phyloP scores from a whole-genome alignment of 2,113 vertebrate species.

The Nymphicus hollandicus region DNA sequence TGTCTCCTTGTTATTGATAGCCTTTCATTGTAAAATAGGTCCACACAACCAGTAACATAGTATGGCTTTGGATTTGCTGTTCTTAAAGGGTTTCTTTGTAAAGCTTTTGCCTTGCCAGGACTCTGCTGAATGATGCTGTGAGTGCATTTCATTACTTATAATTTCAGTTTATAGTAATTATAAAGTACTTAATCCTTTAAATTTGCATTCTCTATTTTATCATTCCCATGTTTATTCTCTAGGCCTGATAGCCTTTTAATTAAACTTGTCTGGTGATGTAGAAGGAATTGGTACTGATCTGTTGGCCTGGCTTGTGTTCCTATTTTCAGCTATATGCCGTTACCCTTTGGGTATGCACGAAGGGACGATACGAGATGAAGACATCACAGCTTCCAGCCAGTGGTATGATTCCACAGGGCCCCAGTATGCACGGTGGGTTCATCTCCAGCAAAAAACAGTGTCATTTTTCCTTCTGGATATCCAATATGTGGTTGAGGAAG shows the following conservation, averaged over 20 bases:
- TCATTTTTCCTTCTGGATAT: background rate
- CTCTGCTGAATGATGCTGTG: background rate
- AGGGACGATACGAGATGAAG: slow-evolving; percentile 81
- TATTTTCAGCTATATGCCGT: slow-evolving; percentile 79
- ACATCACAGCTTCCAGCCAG: slow-evolving; percentile 88
- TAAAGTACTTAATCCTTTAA: background rate
- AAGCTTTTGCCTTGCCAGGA: background rate
- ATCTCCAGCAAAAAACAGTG: background rate
- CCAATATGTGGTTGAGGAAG: background rate
- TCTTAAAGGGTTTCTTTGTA: background rate
- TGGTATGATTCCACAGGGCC: slow-evolving; percentile 89
- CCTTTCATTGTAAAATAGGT: background rate
- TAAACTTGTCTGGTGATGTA: background rate
- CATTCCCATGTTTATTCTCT: background rate
- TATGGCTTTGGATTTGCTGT: background rate
- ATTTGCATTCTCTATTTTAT: background rate
- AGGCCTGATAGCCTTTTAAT: background rate
- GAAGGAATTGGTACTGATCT: background rate
- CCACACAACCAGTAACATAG: background rate
- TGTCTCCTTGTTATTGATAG: background rate
- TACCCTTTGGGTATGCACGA: slow-evolving; percentile 90
- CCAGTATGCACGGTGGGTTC: slow-evolving; percentile 82
- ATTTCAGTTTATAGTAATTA: background rate
- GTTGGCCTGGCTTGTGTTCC: background rate
- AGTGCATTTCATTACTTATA: background rate